Conservation (phyloP, 2,797 vertebrate genomes). For the Oreortyx pictus region DNA sequence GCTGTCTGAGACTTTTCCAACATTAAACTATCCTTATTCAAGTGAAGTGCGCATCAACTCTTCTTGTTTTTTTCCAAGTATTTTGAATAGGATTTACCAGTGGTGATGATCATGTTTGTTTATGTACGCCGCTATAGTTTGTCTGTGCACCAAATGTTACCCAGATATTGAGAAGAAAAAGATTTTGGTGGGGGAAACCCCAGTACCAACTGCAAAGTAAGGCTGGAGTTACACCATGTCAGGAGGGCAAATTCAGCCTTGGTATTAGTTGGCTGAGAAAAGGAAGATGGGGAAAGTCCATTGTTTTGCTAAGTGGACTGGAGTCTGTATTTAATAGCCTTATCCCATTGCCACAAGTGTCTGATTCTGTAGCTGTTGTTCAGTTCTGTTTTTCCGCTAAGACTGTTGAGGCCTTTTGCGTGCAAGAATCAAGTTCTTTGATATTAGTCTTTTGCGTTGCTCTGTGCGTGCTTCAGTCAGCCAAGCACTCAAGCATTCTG, state of each 20-base stretch:
- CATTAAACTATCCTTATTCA: background rate
- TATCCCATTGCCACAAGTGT: background rate
- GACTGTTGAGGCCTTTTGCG: background rate
- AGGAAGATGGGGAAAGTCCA: slow-evolving; percentile 11
- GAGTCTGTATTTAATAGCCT: background rate
- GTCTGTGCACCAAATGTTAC: slow-evolving; percentile 21
- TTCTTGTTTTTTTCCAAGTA: slow-evolving; percentile 5
- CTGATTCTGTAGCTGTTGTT: slow-evolving; percentile 10
- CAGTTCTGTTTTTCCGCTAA: background rate
- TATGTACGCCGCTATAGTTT: background rate
- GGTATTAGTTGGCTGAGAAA: slow-evolving; percentile 31
- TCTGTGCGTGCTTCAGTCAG: background rate
- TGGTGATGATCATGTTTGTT: slow-evolving; percentile 33
- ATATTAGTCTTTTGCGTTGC: background rate
- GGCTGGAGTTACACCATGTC: slow-evolving; percentile 11
- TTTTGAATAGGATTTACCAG: slow-evolving; percentile 25
- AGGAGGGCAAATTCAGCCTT: slow-evolving; percentile 20
- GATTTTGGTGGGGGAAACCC: background rate
- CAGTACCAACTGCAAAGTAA: slow-evolving; percentile 18
- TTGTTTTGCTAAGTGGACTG: slow-evolving; percentile 24
- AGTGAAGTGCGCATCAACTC: background rate
- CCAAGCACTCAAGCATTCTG: slow-evolving; percentile 25
- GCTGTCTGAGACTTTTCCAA: slow-evolving; percentile 32
- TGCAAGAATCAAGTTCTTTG: background rate
- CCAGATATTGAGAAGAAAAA: slow-evolving; percentile 22